Evolutionary conservation across 2,113 vertebrate genomes (phyloP).

Genomic region (Alligator sinensis): DNA sequence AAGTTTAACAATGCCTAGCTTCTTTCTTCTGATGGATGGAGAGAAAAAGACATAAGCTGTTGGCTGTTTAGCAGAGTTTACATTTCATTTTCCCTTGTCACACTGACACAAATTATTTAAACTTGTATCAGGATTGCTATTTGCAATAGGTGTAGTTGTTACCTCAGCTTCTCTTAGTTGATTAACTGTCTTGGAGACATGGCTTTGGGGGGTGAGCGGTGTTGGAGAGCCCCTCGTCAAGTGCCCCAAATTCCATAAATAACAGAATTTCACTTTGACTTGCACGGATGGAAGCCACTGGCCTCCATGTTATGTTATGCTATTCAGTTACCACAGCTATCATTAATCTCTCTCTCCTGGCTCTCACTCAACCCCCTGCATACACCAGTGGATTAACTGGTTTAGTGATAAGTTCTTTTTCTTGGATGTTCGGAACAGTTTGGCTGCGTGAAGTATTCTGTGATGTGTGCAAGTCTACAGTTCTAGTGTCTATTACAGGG

Average conservation of each 20-base stretch:
- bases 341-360: not conserved
- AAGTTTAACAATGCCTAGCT: not conserved
- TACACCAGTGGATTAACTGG: not conserved
- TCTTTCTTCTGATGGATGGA: not conserved
- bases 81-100: conserved; percentile 49
- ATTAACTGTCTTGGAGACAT: conserved; percentile 34
- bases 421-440: not conserved
- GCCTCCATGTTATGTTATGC: fast-evolving
- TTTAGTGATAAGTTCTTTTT: not conserved
- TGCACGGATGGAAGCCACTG: not conserved
- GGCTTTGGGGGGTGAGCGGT: not conserved
- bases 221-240: not conserved
- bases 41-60: not conserved
- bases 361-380: not conserved
- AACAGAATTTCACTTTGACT: not conserved
- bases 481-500: not conserved
- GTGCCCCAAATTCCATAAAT: not conserved
- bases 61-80: conserved; percentile 45
- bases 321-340: not conserved
- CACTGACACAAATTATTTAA: conserved; percentile 54
- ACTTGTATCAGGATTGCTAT: conserved; percentile 41
- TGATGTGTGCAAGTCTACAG: not conserved
- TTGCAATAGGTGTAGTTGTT: conserved; percentile 36
- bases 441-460: not conserved
- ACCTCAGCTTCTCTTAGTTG: not conserved